Base-by-base conservation (phyloP, 2,888 invertebrate genomes). In the Carcina quercana region DNA sequence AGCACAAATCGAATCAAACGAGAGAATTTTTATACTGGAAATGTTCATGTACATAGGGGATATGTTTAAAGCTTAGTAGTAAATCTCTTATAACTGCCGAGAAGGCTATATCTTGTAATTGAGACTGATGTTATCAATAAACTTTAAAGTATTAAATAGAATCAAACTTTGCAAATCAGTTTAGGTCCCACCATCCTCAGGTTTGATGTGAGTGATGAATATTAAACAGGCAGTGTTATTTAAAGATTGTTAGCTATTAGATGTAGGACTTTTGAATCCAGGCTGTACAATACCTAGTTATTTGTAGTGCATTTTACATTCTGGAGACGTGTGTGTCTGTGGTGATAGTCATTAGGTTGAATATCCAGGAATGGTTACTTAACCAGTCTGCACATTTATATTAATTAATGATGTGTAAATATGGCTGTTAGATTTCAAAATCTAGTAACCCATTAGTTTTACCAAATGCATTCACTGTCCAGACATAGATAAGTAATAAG, bases 241-340 rank as follows among this genome's bases (percentile, higher is more conserved):
- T 67, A 68, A 69, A 68, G 50, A 72, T 75, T 71, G 60, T 72
- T 78, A 78, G 80, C 76, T 69, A 66, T 69, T 79, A 82, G 79
- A 65, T 45, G 68, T 82, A 82, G 82, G 66, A 67, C 57, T 75
- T n/a, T 78, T 76, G 61, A 79, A 78, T 75, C 59, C 74, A 67
- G 69, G 75, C 78, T 82, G 79, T 82, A 80, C 74, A 82, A 62
- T 68, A 71, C 67, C 60, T 76, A 79, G 73, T 70, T 71, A 76
- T 69, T 75, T 57, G 75, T 80, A 82, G 82, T 76, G 72, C 74
- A 78, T 74, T 80, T 76, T 76, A 73, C 74, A 79, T 78, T 67
- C 62, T 75, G 72, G 58, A 52, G 47, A 63, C 61, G 64, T 71
- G 70, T 56, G 67, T 54, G 58, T 70, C 69, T 69, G 70, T 70